Base-by-base conservation (phyloP, 2,797 vertebrate genomes). In the Trematomus bernacchii region DNA sequence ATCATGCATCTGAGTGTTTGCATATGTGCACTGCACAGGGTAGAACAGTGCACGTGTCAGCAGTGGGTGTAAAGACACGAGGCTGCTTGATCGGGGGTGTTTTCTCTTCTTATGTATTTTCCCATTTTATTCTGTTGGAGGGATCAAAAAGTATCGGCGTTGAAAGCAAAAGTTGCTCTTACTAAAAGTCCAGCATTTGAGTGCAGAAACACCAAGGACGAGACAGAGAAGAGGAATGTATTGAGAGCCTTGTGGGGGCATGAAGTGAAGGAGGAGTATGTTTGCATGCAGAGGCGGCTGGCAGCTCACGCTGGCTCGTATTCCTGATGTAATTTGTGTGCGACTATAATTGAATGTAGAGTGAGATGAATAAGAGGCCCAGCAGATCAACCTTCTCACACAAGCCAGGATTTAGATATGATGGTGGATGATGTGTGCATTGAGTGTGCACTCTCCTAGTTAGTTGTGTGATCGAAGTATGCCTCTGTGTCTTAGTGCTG, bases 341-440 rank as follows among this genome's bases (percentile, higher is more conserved):
- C 77, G 76, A 90, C 73, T 79, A 86, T 94, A 93, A 94, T 91
- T 92, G 83, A 94, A 92, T 91, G 89, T 93, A 89, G 83, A 85
- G 80, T 76, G 85, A 91, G 84, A 91, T 82, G 86, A 93, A 84
- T 89, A 89, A 82, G 84, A 91, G 85, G 79, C 82, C 78, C 83
- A 72, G 77, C 77, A 77, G 86, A 89, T 91, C 83, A 69, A 85
- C 71, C 81, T 87, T 79, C 92, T 91, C 88, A 92, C 89, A 87
- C 88, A 83, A 76, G 76, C 64, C 62, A 76, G 81, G 71, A 89
- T 81, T 90, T 78, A 82, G 83, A 84, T 87, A 76, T 44, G 77
- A 82, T 75, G 59, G 69, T 53, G 59, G 42, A 19, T 19, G 60
- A 72, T 83, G 70, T 2, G 52, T 76, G 77, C 63, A 21, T 80